A percentile compares a stretch with the other conserved stretches of the same genome.
phyloP scores from a whole-genome alignment of 2,797 vertebrate genomes.

The Monodelphis domestica region DNA sequence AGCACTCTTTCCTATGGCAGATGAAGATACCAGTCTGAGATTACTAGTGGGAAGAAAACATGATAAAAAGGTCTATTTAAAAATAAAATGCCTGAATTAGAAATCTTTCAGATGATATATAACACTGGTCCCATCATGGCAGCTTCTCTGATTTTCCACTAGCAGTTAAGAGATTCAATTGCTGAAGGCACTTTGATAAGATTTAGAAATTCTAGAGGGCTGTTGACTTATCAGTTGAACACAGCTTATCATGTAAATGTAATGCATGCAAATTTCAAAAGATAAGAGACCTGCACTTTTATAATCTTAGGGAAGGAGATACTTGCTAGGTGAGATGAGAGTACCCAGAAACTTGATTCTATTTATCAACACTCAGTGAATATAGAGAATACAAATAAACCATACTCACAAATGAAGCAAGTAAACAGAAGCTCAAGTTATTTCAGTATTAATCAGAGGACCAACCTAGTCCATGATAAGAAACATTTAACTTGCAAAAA shows the following conservation, averaged over 20 bases:
- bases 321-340: slow-evolving; percentile 65
- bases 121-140: slow-evolving; percentile 14
- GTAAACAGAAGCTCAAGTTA: not conserved
- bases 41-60: slow-evolving; percentile 52
- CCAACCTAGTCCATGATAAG: not conserved
- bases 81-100: slow-evolving; percentile 62
- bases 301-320: slow-evolving; percentile 67
- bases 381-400: slow-evolving; percentile 65
- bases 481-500: not conserved
- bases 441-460: not conserved
- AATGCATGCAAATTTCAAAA: slow-evolving; percentile 79
- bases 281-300: slow-evolving; percentile 75
- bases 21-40: slow-evolving; percentile 37
- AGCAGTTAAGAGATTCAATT: slow-evolving; percentile 67
- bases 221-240: slow-evolving; percentile 79
- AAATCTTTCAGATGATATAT: slow-evolving; percentile 51
- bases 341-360: slow-evolving; percentile 60
- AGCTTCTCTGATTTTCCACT: not conserved
- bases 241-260: slow-evolving; percentile 81
- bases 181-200: slow-evolving; percentile 76
- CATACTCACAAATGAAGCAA: slow-evolving; percentile 29
- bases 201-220: slow-evolving; percentile 76
- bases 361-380: slow-evolving; percentile 57
- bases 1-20: slow-evolving; percentile 35
- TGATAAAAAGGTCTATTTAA: slow-evolving; percentile 53